Evolutionary conservation across 2,797 vertebrate species (phyloP).

Genomic region (Eulemur mongoz): DNA sequence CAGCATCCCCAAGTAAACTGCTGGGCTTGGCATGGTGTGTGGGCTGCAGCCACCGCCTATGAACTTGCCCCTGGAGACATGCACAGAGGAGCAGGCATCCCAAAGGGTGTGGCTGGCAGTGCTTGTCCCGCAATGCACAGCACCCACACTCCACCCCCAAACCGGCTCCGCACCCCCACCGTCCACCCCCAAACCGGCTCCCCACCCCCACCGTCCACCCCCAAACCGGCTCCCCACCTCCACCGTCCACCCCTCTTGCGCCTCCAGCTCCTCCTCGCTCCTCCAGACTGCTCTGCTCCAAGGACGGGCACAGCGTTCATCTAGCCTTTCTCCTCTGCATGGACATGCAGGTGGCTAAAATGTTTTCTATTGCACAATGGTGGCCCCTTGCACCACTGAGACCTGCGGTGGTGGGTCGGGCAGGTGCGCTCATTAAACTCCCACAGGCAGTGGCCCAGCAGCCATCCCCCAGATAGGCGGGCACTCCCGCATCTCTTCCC

Average conservation of each 20-base stretch:
- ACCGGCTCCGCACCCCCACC: too few relatives aligned
- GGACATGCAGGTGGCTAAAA: background rate
- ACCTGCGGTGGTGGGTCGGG: fast-evolving
- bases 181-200: too few relatives aligned
- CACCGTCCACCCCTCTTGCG: too few relatives aligned
- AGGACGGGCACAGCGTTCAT: fast-evolving
- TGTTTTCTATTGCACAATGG: background rate
- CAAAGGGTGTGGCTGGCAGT: background rate
- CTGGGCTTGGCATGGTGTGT: background rate
- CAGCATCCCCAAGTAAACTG: background rate
- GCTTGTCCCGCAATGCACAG: too few relatives aligned
- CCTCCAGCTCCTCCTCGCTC: fast-evolving
- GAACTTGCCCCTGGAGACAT: background rate
- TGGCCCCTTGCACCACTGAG: background rate
- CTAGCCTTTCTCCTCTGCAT: background rate
- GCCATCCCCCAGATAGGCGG: background rate
- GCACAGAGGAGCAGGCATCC: too few relatives aligned
- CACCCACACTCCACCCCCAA: background rate
- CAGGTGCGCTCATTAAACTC: background rate
- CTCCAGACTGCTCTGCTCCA: background rate
- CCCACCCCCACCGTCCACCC: fast-evolving
- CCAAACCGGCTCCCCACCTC: too few relatives aligned
- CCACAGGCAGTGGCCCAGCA: fast-evolving
- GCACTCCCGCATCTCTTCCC: background rate
- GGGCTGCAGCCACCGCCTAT: background rate